Percentiles rank a stretch among this genome's conserved stretches.
Conservation (phyloP, 1,140 invertebrate species). For the Diuraphis noxia region DNA sequence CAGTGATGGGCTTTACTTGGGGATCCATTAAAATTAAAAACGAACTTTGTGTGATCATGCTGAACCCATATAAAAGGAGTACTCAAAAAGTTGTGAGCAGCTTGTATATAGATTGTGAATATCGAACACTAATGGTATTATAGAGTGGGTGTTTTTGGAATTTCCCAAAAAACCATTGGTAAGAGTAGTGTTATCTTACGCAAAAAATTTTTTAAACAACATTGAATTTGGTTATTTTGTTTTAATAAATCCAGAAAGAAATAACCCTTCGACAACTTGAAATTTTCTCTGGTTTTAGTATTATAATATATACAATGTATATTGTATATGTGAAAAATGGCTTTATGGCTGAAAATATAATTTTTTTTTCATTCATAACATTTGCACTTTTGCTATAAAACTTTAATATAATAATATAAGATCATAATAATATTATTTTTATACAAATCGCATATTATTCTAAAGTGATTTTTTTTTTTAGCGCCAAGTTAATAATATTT, state of each 20-base stretch:
- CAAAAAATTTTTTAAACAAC: neutral
- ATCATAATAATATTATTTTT: too few relatives aligned
- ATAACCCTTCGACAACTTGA: neutral
- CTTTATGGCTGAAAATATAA: too few relatives aligned
- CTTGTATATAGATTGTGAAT: too few relatives aligned
- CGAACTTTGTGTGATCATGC: neutral
- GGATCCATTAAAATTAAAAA: neutral
- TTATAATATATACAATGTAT: neutral
- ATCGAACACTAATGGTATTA: too few relatives aligned
- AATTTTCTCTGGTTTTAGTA: neutral
- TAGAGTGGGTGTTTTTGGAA: neutral
- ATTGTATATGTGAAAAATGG: too few relatives aligned
- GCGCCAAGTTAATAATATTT: too few relatives aligned
- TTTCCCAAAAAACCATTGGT: neutral
- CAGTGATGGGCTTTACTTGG: neutral
- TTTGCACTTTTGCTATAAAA: too few relatives aligned
- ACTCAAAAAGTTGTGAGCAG: too few relatives aligned
- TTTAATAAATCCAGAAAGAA: neutral
- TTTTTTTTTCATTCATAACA: too few relatives aligned
- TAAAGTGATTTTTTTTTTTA: too few relatives aligned
- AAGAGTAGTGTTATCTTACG: neutral
- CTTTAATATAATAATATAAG: too few relatives aligned
- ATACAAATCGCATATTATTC: too few relatives aligned
- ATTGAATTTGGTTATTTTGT: neutral
- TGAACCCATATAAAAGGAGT: neutral